These are phyloP conservation scores for Stictonetta naevosa DNA, from an alignment of 2,113 vertebrate genomes.

Conservation along the genomic window DNA sequence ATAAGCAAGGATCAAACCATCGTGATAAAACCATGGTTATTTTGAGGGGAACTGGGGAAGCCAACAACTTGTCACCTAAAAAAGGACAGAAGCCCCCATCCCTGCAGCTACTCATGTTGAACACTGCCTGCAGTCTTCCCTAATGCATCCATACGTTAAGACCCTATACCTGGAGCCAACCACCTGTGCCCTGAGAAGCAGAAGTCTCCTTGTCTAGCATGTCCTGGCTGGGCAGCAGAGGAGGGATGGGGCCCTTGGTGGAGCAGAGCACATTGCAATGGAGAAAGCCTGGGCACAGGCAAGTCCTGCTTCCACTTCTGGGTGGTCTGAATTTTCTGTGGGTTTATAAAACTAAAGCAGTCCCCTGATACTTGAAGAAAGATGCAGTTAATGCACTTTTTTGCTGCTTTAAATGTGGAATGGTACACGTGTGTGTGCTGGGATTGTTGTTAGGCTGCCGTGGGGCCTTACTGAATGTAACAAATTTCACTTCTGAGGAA, in stretches of 20 bases:
- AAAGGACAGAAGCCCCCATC: background rate
- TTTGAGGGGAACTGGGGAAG: background rate
- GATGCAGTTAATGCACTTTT: background rate
- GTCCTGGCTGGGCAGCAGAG: background rate
- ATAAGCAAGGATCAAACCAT: background rate
- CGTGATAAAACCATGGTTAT: background rate
- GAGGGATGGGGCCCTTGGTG: background rate
- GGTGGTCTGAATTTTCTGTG: background rate
- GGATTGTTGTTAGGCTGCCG: background rate
- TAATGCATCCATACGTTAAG: background rate
- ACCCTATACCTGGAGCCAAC: background rate
- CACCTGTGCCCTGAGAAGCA: background rate
- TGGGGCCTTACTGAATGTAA: background rate
- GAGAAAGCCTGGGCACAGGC: background rate
- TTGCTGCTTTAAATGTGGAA: background rate
- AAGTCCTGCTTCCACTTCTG: background rate
- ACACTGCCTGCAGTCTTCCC: background rate
- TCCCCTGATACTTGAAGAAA: background rate
- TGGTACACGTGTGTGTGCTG: background rate
- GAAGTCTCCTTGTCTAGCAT: background rate
- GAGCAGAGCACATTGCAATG: rapidly evolving
- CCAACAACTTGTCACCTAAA: background rate
- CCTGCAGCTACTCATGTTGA: background rate
- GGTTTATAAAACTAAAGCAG: background rate
- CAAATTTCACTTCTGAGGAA: background rate